These are phyloP conservation scores for Exocentrus adspersus DNA, from an alignment of 2,888 invertebrate genomes.

Conservation along the genomic window DNA sequence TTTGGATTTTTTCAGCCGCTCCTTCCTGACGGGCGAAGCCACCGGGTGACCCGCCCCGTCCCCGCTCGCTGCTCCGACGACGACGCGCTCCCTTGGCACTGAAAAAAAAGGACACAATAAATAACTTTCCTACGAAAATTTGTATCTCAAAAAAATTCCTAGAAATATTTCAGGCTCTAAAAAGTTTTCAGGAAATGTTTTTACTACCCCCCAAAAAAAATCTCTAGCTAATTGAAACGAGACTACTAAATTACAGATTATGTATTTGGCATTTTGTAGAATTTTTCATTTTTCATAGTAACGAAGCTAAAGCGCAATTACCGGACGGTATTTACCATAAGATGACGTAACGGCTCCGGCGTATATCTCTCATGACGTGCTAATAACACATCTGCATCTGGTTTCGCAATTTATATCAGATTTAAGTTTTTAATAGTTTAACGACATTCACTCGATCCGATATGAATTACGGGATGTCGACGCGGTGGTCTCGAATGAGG, in stretches of 20 bases:
- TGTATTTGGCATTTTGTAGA: no score
- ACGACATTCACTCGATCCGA: background rate
- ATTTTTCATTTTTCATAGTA: no score
- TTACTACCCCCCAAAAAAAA: no score
- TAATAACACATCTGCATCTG: conserved; percentile 13
- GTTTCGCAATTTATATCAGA: conserved; percentile 19
- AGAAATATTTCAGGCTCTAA: no score
- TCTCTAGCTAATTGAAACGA: no score
- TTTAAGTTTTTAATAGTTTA: conserved; percentile 2
- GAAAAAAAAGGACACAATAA: conserved; percentile 56
- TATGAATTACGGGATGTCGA: background rate
- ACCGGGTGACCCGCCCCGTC: conserved; percentile 64
- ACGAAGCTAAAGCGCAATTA: no score
- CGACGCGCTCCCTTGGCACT: conserved; percentile 64
- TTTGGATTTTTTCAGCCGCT: conserved; percentile 76
- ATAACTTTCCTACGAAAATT: no score
- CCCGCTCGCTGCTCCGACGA: conserved; percentile 64
- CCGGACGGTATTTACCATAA: conserved; percentile 33
- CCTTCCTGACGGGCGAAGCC: conserved; percentile 66
- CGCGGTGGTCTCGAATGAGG: background rate
- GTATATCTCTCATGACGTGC: conserved; percentile 20
- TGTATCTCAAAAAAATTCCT: no score
- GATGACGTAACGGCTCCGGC: conserved; percentile 30
- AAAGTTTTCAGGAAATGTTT: no score
- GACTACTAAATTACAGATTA: no score